Evolutionary conservation across 1,140 invertebrate species (phyloP).

Genomic region (Pantala flavescens): DNA sequence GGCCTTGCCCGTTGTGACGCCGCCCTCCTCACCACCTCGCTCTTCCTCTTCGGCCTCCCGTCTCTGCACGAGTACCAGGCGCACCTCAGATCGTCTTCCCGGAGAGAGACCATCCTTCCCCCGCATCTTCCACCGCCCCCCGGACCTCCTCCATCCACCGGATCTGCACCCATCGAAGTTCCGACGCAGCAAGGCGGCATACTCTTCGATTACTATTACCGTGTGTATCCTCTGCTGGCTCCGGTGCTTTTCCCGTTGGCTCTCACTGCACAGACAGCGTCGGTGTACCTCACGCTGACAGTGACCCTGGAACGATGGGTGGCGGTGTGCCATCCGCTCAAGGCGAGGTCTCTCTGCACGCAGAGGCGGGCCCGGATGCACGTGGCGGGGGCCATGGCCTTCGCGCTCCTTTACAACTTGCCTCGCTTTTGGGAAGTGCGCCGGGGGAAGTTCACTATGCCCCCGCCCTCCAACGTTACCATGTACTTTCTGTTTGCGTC

Average conservation of each 20-base stretch:
- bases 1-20: slow-evolving; percentile 86
- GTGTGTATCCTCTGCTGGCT: slow-evolving; percentile 46
- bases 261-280: slow-evolving; percentile 80
- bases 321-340: slow-evolving; percentile 88
- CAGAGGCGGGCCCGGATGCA: slow-evolving; percentile 77
- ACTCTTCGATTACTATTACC: slow-evolving; percentile 16
- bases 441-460: slow-evolving; percentile 31
- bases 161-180: neutral
- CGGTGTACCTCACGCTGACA: slow-evolving; percentile 88
- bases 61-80: slow-evolving; percentile 72
- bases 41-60: slow-evolving; percentile 76
- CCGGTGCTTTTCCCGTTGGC: slow-evolving; percentile 77
- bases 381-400: slow-evolving; percentile 68
- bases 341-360: slow-evolving; percentile 79
- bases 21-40: slow-evolving; percentile 72
- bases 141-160: neutral
- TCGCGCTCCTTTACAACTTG: slow-evolving; percentile 79
- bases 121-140: neutral
- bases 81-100: slow-evolving; percentile 60
- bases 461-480: slow-evolving; percentile 42
- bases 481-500: slow-evolving; percentile 63
- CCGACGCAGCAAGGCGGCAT: neutral
- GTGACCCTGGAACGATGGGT: slow-evolving; percentile 94
- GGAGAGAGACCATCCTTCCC: slow-evolving; percentile 9
- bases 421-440: slow-evolving; percentile 62